Conservation (phyloP, 2,797 vertebrate genomes). For the Sebastes hubbsi region DNA sequence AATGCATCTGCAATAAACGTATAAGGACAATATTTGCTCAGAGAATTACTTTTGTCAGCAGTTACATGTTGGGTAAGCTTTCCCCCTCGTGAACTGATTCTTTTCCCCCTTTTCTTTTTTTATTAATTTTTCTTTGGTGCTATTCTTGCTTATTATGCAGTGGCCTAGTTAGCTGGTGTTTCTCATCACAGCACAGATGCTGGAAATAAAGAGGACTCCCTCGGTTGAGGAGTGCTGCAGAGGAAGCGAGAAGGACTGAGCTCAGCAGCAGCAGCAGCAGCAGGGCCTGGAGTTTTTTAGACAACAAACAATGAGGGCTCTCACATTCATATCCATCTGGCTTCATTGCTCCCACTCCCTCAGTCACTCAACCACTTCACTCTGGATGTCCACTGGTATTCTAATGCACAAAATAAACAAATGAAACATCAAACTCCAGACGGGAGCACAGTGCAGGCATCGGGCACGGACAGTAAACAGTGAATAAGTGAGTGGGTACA, state of each 20-base stretch:
- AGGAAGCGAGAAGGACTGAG: conserved; percentile 48
- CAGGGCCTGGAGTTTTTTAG: conserved; percentile 45
- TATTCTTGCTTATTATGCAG: conserved; percentile 81
- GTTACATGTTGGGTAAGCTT: conserved; percentile 52
- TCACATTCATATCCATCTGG: conserved; percentile 56
- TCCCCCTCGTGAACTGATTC: conserved; percentile 38
- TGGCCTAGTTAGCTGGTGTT: conserved; percentile 80
- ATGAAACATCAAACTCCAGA: conserved; percentile 59
- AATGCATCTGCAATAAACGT: conserved; percentile 60
- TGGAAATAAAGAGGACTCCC: conserved; percentile 75
- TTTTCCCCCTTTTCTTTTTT: conserved; percentile 5
- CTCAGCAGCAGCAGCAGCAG: not conserved
- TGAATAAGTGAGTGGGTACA: conserved; percentile 55
- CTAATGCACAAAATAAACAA: conserved; percentile 35
- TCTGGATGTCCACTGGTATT: conserved; percentile 44
- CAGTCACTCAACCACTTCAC: conserved; percentile 63
- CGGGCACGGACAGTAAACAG: conserved; percentile 34
- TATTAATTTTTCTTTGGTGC: conserved; percentile 57
- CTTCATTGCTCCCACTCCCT: conserved; percentile 61
- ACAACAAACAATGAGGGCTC: conserved; percentile 55
- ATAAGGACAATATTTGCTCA: conserved; percentile 69
- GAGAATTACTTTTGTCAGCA: conserved; percentile 74
- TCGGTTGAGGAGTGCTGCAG: conserved; percentile 62
- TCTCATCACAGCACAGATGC: conserved; percentile 77
- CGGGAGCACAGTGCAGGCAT: conserved; percentile 26